These are phyloP conservation scores for Ophion ellenae DNA, from an alignment of 2,888 invertebrate genomes.

Conservation along the genomic window DNA sequence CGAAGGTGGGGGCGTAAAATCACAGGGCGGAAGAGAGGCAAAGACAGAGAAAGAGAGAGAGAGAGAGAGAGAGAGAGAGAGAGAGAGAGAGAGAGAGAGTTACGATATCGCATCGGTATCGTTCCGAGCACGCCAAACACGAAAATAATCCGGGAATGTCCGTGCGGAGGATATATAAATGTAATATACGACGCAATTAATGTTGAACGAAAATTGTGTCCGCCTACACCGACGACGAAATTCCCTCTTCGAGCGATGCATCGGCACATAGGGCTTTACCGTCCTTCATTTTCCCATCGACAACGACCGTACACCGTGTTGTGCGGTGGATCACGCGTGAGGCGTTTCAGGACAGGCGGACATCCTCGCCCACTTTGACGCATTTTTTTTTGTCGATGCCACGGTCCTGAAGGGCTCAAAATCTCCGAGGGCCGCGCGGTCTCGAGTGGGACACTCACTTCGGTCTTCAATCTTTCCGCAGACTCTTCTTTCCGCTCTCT, in stretches of 20 bases:
- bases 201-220: constrained; percentile 67
- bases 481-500: background rate
- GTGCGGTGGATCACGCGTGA: constrained; percentile 3
- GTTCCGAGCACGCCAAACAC: constrained; percentile 55
- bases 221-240: constrained; percentile 43
- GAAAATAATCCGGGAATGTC: constrained; percentile 65
- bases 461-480: background rate
- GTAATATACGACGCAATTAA: constrained; percentile 71
- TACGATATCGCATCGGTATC: constrained; percentile 61
- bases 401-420: background rate
- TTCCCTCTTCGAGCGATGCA: constrained; percentile 39
- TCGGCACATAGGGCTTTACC: constrained; percentile 7
- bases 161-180: constrained; percentile 66
- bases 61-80: background rate
- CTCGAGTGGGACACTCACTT: background rate
- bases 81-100: constrained; percentile 45
- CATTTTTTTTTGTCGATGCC: background rate
- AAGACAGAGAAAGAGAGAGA: background rate
- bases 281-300: constrained; percentile 33
- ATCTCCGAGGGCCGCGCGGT: background rate
- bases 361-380: background rate
- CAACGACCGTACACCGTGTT: constrained; percentile 20
- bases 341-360: background rate
- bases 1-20: background rate
- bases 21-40: background rate